A percentile compares a stretch with the other conserved stretches of the same genome.
phyloP scores from a whole-genome alignment of 37 sponge, comb jelly and placozoan species.

The Axinella damicornis region DNA sequence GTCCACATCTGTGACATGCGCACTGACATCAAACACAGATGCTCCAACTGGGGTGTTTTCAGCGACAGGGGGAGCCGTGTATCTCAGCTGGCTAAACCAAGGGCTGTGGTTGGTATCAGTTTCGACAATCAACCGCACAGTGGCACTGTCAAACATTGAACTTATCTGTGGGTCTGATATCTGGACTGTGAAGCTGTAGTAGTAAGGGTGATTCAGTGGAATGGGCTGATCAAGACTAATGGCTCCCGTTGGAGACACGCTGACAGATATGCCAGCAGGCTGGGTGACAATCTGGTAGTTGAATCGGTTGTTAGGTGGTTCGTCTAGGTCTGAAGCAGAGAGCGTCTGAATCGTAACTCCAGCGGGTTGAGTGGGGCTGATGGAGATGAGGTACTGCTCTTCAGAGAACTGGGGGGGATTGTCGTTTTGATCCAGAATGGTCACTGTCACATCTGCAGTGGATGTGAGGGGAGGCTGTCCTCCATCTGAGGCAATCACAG shows the following conservation, averaged over 20 bases:
- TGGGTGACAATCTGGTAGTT: slow-evolving; percentile 9
- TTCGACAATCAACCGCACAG: slow-evolving; percentile 40
- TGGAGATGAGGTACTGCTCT: slow-evolving; percentile 29
- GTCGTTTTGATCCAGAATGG: slow-evolving; percentile 73
- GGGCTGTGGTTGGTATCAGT: slow-evolving; percentile 56
- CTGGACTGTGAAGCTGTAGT: slow-evolving; percentile 33
- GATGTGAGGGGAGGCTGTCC: not conserved
- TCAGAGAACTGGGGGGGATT: slow-evolving; percentile 35
- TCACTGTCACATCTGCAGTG: slow-evolving; percentile 39
- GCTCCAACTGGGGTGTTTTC: slow-evolving; percentile 6
- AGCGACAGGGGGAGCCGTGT: not conserved
- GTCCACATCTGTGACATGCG: slow-evolving; percentile 57
- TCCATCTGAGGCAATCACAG: slow-evolving; percentile 17
- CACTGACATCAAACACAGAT: slow-evolving; percentile 13
- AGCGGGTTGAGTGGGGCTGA: slow-evolving; percentile 1
- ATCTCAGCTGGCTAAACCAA: slow-evolving; percentile 12
- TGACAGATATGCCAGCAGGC: not conserved
- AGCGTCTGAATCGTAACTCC: slow-evolving; percentile 7
- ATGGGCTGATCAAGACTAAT: slow-evolving; percentile 19
- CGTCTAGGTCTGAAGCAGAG: slow-evolving; percentile 61
- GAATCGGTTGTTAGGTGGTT: slow-evolving; percentile 42
- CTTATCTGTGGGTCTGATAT: slow-evolving; percentile 14
- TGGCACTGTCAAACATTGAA: slow-evolving; percentile 10
- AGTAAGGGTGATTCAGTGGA: not conserved
- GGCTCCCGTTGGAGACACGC: slow-evolving; percentile 30